Evolutionary conservation across 2,797 vertebrate species (phyloP).

Genomic region (Enteromius treurensis): DNA sequence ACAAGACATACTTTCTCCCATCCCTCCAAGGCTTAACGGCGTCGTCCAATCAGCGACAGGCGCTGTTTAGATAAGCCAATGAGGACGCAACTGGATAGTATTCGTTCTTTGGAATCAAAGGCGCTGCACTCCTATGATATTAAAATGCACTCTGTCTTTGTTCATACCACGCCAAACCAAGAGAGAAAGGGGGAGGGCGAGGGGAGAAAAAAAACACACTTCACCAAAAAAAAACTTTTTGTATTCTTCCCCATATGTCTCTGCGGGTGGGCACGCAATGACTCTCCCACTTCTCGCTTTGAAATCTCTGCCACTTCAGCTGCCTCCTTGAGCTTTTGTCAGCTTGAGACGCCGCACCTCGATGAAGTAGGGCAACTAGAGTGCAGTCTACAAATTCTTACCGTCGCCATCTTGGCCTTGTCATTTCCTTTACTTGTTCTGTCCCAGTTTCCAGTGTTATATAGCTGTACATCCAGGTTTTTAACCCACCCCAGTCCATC

Average conservation of each 20-base stretch:
- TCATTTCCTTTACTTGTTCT: conserved; percentile 49
- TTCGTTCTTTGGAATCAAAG: conserved; percentile 57
- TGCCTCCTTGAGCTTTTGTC: conserved; percentile 35
- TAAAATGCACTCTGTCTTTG: conserved; percentile 57
- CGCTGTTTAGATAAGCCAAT: conserved; percentile 52
- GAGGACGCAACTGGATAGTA: conserved; percentile 25
- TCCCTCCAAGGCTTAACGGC: conserved; percentile 39
- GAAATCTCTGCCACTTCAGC: conserved; percentile 45
- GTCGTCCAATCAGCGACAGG: conserved; percentile 50
- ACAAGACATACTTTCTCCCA: conserved; percentile 30
- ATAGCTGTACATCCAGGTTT: conserved; percentile 14
- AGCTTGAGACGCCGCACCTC: conserved; percentile 28
- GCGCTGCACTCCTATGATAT: conserved; percentile 54
- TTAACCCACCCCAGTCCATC: background rate
- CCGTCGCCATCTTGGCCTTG: conserved; percentile 44
- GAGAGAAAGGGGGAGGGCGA: conserved; percentile 8
- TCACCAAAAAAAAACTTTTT: conserved; percentile 46
- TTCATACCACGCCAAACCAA: conserved; percentile 33
- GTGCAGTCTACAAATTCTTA: background rate
- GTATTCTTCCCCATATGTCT: conserved; percentile 38
- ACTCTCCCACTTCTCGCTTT: conserved; percentile 50
- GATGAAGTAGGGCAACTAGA: conserved; percentile 42
- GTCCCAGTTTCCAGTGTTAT: conserved; percentile 33
- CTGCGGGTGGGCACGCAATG: conserved; percentile 46
- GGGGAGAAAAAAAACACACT: conserved; percentile 2